Evolutionary conservation across 2,888 invertebrate species (phyloP), one percentile per base, ranked within the genome.

Genomic region (Phalera bucephala): DNA sequence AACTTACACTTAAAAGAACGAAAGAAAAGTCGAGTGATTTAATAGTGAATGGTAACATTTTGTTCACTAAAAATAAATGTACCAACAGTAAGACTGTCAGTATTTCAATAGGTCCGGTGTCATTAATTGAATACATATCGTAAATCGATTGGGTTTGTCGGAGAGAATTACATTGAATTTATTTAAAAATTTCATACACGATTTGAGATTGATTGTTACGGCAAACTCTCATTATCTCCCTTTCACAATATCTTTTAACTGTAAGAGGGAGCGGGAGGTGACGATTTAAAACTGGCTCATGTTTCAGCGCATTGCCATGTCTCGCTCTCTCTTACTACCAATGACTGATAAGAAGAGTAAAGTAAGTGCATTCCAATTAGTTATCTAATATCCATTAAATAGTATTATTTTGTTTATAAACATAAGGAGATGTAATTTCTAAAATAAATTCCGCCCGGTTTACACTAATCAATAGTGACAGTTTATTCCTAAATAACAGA

Each of bases 1-100:
- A 80, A 80, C 80, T 81, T 83, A 83, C 64, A 69, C 52, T 64
- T 74, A 80, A 71, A 69, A 65, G 72, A 78, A 80, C 76, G 74
- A 63, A 61, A 69, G 72, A 75, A 65, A 61, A 67, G 70, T 74
- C 68, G 72, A 76, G 75, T 80, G 82, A 71, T 77, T 78, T 72
- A 67, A 77, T 78, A 84, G 82, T 84, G 85, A 83, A 83, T 87
- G 87, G 87, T 88, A 87, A 88, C 87, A 85, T 80, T 82, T 84
- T 80, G 81, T 85, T 85, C 84, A 84, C 85, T 86, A 85, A 82
- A 72, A 72, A 71, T 75, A 75, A 72, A 68, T 56, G 61, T 62
- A 40, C 41, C 17, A 25, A 31, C 55, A 56, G 40, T 52, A 6
- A 52, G 30, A 52, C 48, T 43, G 60, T 37, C 42, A 42, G 44